phyloP scores from a whole-genome alignment of 2,797 vertebrate genomes.

The Myiotriccus ornatus region DNA sequence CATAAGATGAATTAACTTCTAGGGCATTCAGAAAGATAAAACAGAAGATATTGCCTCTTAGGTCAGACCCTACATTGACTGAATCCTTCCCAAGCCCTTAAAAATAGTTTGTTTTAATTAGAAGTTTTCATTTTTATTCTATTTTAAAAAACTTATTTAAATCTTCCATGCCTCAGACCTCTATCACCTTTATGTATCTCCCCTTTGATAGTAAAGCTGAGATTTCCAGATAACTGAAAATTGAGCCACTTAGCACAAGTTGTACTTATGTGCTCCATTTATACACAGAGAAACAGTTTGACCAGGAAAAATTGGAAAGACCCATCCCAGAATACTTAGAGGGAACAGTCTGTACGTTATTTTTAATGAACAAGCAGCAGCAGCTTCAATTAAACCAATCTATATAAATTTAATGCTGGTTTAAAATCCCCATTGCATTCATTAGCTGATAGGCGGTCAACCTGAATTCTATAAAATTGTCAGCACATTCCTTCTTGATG shows the following conservation, averaged over 20 bases:
- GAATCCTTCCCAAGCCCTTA: neutral
- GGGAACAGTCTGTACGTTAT: neutral
- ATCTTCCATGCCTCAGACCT: neutral
- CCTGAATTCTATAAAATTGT: neutral
- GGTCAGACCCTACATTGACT: neutral
- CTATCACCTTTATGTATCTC: neutral
- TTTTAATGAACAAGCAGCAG: conserved; percentile 40
- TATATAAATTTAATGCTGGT: conserved; percentile 13
- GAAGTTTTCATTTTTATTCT: neutral
- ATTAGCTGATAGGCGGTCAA: conserved; percentile 4
- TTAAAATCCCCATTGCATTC: conserved; percentile 16
- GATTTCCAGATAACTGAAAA: neutral
- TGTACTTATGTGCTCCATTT: conserved; percentile 19
- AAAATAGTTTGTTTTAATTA: neutral
- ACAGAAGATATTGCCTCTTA: neutral
- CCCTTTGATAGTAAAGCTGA: neutral
- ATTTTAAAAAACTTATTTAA: neutral
- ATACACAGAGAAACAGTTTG: neutral
- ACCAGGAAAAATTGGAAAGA: neutral
- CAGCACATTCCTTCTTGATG: neutral
- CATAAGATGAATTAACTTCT: neutral
- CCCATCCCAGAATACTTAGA: neutral
- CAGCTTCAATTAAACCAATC: conserved; percentile 8
- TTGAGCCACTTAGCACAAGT: neutral
- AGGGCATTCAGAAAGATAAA: neutral